Base-by-base conservation (phyloP, 2,888 invertebrate species). In the Apotomis turbidana region DNA sequence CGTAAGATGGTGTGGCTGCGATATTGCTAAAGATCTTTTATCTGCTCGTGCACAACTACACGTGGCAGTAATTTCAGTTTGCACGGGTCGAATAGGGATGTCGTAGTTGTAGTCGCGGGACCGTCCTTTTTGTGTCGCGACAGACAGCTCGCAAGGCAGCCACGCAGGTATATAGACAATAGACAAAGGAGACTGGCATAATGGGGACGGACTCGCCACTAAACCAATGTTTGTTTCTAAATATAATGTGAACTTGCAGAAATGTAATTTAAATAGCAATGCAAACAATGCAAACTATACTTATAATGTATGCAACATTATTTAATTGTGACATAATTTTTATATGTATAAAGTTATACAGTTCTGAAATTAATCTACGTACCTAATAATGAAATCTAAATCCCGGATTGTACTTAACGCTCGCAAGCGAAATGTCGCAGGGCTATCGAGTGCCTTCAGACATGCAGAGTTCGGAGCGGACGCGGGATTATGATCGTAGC, bases 221-320 rank as follows among this genome's bases (percentile, higher is more conserved):
- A 41, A 6, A 38, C 46, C 61, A 55, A 60, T 60, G 59, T 51
- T 44, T 55, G 44, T 55, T 54, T 49, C 61, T 49, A 61, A 60
- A 46, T 44, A 44, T 60, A 44, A 61, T 46, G 60, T 60, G 60
- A 15, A 62, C 55, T 61, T 61, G 54, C 61, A 55, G 62, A 62
- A 55, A 54, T 61, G 54, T 55, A 15, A 66, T 66, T 66, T 66
- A n/a, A 57, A 66, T 66, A 55, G 57, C 58, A 54, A 68, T 68
- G 68, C 46, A 59, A 70, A 60, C 57, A 71, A 67, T 61, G 67
- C 49, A 71, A 62, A 62, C 55, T 71, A 68, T 63, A 63, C 62
- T 61, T 70, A 52, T 64, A 64, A 64, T 12, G 12, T 70, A 64
- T 57, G 59, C 62, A 62, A 62, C 68, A 67, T 61, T 57, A 57